Evolutionary conservation across 2,113 vertebrate genomes (phyloP).

Genomic region (Rhinoderma darwinii): DNA sequence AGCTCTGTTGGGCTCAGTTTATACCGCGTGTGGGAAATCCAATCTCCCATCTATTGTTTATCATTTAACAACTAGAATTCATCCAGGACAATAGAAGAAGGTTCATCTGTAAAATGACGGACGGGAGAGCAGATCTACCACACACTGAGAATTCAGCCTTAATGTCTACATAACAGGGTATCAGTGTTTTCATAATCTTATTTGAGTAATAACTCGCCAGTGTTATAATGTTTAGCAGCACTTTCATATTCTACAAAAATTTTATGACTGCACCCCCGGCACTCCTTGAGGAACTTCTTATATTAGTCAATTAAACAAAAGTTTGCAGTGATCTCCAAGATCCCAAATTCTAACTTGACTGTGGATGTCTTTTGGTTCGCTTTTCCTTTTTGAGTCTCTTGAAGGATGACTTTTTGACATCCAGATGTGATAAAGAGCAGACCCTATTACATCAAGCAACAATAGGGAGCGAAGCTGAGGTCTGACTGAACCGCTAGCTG

Average conservation of each 20-base stretch:
- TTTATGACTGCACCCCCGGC: neutral
- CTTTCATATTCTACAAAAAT: neutral
- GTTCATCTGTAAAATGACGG: neutral
- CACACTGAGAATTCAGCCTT: neutral
- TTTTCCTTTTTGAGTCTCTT: no score
- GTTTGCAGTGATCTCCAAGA: neutral
- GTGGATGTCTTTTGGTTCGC: no score
- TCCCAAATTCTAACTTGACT: neutral
- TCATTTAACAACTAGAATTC: neutral
- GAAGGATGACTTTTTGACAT: neutral
- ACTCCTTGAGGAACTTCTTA: neutral
- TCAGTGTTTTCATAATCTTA: neutral
- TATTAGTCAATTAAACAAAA: neutral
- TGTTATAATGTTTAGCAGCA: conserved; percentile 22
- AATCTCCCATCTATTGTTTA: neutral
- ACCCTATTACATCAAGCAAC: neutral
- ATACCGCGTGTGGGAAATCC: neutral
- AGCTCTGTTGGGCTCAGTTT: neutral
- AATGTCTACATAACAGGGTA: neutral
- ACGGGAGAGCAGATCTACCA: neutral
- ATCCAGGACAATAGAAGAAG: neutral
- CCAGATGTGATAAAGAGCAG: neutral
- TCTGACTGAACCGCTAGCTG: neutral
- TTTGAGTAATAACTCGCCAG: neutral
- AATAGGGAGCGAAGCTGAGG: neutral